Base-by-base conservation (phyloP, 2,888 invertebrate genomes). In the Ischnus inquisitorius region DNA sequence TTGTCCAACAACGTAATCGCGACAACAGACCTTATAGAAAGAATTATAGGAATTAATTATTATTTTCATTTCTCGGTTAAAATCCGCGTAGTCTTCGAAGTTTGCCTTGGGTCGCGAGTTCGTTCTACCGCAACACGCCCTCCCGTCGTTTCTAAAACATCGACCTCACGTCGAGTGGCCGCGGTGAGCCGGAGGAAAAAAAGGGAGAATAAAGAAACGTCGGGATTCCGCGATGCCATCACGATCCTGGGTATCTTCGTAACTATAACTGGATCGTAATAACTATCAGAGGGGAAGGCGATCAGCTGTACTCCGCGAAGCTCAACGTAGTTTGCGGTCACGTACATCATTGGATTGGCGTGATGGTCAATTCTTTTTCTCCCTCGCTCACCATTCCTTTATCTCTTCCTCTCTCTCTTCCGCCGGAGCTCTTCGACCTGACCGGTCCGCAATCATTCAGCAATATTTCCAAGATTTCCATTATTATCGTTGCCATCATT, bases 401-500 rank as follows among this genome's bases (percentile, higher is more conserved):
- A 2, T 81, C 76, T 65, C 22, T 19, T 19, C 64, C 67, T 69
- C 64, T 74, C 60, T 39, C 48, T 64, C 54, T 57, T 22, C 67
- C 62, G 19, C 71, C 64, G 41, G 64, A 39, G 39, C 43, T n/a
- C 14, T 43, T 34, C 43, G 5, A 25, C 65, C 46, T 41, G 60
- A 48, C 16, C 71, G 25, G 28, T 34, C 57, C 19, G 57, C 64
- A 76, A 82, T 76, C 62, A 67, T 39, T 68, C 54, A n/a, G 79
- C 60, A 62, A 85, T 82, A 79, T 72, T 79, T 82, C 71, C 80
- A 81, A 46, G 75, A 88, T 88, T 87, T 87, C 85, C 86, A 87
- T 87, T 87, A 88, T 88, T 88, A 88, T 86, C 80, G 83, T 84
- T 84, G 71, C 86, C 65, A 82, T 88, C 85, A 86, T 86, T 87